Conservation (phyloP, 2,888 invertebrate genomes). For the Morinoia aosen region DNA sequence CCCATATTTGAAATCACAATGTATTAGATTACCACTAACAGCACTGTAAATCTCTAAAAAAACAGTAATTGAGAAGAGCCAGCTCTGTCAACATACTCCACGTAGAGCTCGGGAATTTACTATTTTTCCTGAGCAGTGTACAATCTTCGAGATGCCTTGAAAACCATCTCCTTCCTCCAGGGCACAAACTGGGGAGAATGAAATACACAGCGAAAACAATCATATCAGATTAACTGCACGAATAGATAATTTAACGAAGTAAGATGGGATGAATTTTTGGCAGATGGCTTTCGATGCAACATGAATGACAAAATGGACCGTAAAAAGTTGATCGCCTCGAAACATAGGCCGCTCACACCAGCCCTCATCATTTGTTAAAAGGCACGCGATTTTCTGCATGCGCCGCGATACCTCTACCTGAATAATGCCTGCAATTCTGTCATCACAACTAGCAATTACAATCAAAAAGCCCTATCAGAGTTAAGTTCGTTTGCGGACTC, state of each 20-base stretch:
- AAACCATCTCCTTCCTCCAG: background rate
- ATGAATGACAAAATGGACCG: background rate
- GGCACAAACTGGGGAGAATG: no score
- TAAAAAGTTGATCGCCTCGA: background rate
- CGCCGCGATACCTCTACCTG: background rate
- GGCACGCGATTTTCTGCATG: background rate
- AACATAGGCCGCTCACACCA: background rate
- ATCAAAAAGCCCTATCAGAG: background rate
- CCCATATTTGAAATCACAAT: no score
- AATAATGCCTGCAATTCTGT: background rate
- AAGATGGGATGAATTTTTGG: background rate
- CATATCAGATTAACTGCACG: background rate
- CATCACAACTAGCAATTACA: background rate
- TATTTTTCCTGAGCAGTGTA: background rate
- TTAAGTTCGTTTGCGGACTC: background rate
- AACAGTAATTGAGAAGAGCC: no score
- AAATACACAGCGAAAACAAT: no score
- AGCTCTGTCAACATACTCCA: background rate
- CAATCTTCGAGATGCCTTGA: background rate
- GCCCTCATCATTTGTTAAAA: background rate
- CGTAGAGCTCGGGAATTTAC: background rate
- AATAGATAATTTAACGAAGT: background rate
- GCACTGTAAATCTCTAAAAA: no score
- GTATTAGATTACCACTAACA: no score
- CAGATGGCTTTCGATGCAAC: background rate